These are phyloP conservation scores for Percopsis transmontana DNA, from an alignment of 2,113 vertebrate genomes.

Conservation along the genomic window DNA sequence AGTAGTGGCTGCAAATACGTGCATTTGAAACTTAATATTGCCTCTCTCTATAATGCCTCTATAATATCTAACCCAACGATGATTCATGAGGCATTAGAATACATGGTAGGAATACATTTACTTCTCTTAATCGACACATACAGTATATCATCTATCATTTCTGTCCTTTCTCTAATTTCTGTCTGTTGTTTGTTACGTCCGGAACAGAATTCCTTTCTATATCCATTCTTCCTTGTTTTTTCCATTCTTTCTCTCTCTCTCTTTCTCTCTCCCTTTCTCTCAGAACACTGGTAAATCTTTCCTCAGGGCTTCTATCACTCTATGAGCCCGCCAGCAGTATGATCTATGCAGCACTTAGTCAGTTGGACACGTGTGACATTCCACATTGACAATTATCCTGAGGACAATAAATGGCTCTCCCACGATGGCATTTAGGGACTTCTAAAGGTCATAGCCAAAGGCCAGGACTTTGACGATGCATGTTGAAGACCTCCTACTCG, in stretches of 20 bases:
- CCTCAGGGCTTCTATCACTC: conserved; percentile 22
- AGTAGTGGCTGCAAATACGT: conserved; percentile 1
- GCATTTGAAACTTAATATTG: neutral
- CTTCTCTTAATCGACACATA: too few species aligned
- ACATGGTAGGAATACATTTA: too few species aligned
- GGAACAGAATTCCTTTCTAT: too few species aligned
- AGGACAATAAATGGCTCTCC: conserved; percentile 58
- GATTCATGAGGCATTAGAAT: too few species aligned
- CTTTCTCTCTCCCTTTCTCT: neutral
- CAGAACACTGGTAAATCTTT: conserved; percentile 13
- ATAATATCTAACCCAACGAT: too few species aligned
- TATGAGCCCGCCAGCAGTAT: conserved; percentile 11
- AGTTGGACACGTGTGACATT: conserved; percentile 59
- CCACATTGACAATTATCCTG: conserved; percentile 51
- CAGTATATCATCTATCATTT: too few species aligned
- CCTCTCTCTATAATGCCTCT: neutral
- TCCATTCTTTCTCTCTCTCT: neutral
- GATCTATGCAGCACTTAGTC: conserved; percentile 26
- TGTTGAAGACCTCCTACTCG: neutral
- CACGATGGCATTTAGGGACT: conserved; percentile 60
- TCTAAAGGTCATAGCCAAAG: conserved; percentile 58
- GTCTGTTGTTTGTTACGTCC: neutral
- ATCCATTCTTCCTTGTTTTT: neutral
- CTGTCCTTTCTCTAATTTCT: neutral
- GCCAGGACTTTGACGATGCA: conserved; percentile 25